Evolutionary conservation across 2,113 vertebrate genomes (phyloP), one percentile per base, ranked within the genome.

Genomic region (Limnothrissa miodon): DNA sequence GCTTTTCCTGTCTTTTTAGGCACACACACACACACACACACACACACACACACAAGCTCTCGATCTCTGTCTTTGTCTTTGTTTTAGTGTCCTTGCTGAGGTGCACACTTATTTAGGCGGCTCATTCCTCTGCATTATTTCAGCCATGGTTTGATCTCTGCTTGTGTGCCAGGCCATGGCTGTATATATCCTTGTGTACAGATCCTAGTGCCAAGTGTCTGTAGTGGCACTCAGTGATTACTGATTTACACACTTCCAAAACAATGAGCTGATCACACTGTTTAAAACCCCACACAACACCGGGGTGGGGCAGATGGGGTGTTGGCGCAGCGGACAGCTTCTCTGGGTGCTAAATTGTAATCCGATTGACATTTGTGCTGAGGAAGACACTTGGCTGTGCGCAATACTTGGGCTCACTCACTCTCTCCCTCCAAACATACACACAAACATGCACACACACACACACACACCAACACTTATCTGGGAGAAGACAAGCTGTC

Each of bases 341-440:
- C n/a, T 70, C 62, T 70, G 62, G 10, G 42, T n/a, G 46, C 46
- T 66, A 84, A 80, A 89, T 66, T 82, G 84, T 79, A 80, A 82
- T 81, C 62, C 82, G 82, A 85, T 45, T 86, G 82, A 87, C 80
- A 85, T 84, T 87, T 79, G 59, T 81, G 79, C 74, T 87, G 83
- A 80, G 87, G 42, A 85, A 83, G 78, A 48, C 74, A 17, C 81
- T 78, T 36, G 56, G 33, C 62, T 70, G 33, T 70, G 29, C 62
- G 2, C 62, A 36, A 29, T 29, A 36, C 62, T 2, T 17, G 62
- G 33, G 62, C 56, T 29, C 1, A 62, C 56, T 29, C 25, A 29
- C 25, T n/a, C 53, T 2, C 5, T 56, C 53, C 53, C 23, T 21
- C 4, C 53, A n/a, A 19, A 23, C 53, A 21, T 21, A 56, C 53